Base-by-base conservation (phyloP, 2,888 invertebrate genomes). In the Stenurella melanura region DNA sequence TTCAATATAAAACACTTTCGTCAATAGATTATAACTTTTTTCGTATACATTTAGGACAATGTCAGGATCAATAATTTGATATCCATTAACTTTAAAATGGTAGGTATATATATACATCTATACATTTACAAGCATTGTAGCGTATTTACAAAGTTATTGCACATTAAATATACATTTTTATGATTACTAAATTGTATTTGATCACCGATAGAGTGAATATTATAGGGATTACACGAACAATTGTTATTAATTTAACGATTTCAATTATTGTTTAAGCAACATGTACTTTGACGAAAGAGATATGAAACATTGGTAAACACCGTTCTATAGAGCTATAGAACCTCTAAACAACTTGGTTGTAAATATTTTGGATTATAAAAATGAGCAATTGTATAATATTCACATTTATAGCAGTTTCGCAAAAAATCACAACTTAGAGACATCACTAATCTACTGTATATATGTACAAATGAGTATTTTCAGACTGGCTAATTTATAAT, bases 131-230 rank as follows among this genome's bases (percentile, higher is more conserved):
- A 88, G 87, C 88, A 86, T 86, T 84, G 82, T 81, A 87, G 85
- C 85, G 80, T 89, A 88, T 88, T 86, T 89, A 89, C 88, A 89
- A 85, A 87, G 87, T 89, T 90, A 89, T 90, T 90, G 89, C 89
- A 90, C 89, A 89, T 89, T 87, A 88, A 88, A 88, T 88, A 87
- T 88, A 89, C 87, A 88, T 81, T 83, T 80, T 80, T 80, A 79
- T 66, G 73, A 76, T 77, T 73, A 78, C 78, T 79, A 82, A 78
- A 38, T 80, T 79, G 66, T 75, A 80, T 72, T 72, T 54, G 72
- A 72, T 80, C 80, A 81, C 81, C 77, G 63, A 76, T 75, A 75
- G 10, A 72, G 76, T 74, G 76, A 78, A 79, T 80, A 81, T 80
- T 78, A 76, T 74, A 74, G 67, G 75, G 74, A 77, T 74, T 78